Evolutionary conservation across 2,797 vertebrate species (phyloP), one percentile per base, ranked within the genome.

Genomic region (Sarcophilus harrisii): DNA sequence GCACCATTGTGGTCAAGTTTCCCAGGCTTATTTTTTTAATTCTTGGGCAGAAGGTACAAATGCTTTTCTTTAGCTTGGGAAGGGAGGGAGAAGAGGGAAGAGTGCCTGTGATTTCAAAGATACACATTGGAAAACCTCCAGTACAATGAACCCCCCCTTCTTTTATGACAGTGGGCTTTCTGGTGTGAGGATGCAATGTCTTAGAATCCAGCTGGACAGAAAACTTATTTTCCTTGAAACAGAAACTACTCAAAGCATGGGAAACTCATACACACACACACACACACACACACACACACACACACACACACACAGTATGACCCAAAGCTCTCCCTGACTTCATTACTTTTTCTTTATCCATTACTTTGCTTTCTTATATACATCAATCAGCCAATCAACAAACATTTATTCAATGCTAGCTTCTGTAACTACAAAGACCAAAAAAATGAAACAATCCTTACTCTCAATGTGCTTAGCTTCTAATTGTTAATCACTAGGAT

Each of bases 41-140:
- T 0, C 2, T 13, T 58, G 62, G 91, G 96, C 95, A 98, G 97
- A 96, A 96, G 95, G 90, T 66, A 60, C 57, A 28, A 95, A 81
- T 96, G 96, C 95, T 97, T 96, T 97, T 92, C 89, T 95, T 97
- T 95, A 96, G 95, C 73, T 52, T 92, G 92, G 13, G 52, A 55
- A 93, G 92, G 94, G 60, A 32, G 66, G 30, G 55, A 55, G 32
- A 66, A 29, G 58, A 54, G 62, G 92, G 92, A 95, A 97, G 32
- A 91, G 49, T 29, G 52, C 91, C 90, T 92, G 92, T 93, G 96
- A 96, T 96, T 87, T 92, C 96, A 95, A 95, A 52, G 95, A 94
- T 93, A 92, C 4, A 29, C 52, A 55, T 93, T 96, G 93, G 96
- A 94, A 58, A 94, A 95, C 93, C 93, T 94, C 93, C 93, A 94